Conservation (phyloP, 1,140 invertebrate genomes). For the Macrosteles quadrilineatus region DNA sequence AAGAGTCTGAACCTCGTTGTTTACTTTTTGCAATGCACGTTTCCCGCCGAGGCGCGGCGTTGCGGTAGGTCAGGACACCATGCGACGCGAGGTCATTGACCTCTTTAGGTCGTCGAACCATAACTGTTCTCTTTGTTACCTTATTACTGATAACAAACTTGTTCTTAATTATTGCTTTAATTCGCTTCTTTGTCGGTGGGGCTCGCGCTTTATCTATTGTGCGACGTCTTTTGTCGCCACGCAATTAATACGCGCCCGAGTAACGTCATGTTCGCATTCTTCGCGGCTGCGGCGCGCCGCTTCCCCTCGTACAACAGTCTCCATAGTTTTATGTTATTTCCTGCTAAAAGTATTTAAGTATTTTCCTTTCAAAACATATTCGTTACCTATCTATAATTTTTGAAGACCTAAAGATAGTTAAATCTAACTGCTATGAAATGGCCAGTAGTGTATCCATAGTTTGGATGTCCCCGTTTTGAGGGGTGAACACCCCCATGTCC, state of each 20-base stretch:
- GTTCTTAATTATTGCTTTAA: slow-evolving; percentile 23
- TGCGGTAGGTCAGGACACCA: not conserved
- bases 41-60: not conserved
- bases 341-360: too few relatives aligned
- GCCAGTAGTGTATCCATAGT: too few relatives aligned
- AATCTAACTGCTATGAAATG: too few relatives aligned
- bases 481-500: too few relatives aligned
- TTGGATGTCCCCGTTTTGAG: too few relatives aligned
- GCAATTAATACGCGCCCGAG: slow-evolving; percentile 1
- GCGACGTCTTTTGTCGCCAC: slow-evolving; percentile 1
- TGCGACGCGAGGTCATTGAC: not conserved
- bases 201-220: not conserved
- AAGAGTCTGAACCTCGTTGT: too few relatives aligned
- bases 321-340: too few relatives aligned
- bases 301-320: too few relatives aligned
- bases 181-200: slow-evolving; percentile 6
- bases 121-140: slow-evolving; percentile 15
- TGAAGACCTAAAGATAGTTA: too few relatives aligned
- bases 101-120: not conserved
- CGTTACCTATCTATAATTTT: too few relatives aligned
- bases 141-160: slow-evolving; percentile 26
- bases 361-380: too few relatives aligned
- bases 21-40: too few relatives aligned
- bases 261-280: not conserved
- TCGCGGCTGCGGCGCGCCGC: not conserved